These are phyloP conservation scores for Leptura quadrifasciata DNA, from an alignment of 2,888 invertebrate genomes.

Conservation along the genomic window DNA sequence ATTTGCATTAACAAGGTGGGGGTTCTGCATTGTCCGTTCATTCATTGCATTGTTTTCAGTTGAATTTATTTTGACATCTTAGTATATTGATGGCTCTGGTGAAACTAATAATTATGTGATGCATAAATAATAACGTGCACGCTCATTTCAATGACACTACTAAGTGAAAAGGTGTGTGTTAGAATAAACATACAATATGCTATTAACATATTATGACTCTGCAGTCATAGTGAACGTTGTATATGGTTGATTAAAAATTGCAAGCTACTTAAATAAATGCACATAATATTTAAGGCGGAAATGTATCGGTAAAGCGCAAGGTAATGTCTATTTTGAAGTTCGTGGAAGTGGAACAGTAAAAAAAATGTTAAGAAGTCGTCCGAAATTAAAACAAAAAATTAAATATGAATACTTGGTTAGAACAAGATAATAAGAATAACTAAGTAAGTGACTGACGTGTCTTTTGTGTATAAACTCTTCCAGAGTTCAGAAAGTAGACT, in stretches of 20 bases:
- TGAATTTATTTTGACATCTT: not conserved
- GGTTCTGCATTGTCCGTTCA: constrained; percentile 37
- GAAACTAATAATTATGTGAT: constrained; percentile 47
- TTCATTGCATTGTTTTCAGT: constrained; percentile 31
- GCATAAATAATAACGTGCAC: constrained; percentile 58
- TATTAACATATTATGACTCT: constrained; percentile 48
- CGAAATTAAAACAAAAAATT: no score
- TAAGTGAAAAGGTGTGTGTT: constrained; percentile 61
- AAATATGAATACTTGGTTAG: no score
- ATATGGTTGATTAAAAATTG: constrained; percentile 2
- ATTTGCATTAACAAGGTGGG: not conserved
- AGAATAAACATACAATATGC: constrained; percentile 61
- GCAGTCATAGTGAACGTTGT: constrained; percentile 9
- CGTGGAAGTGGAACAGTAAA: no score
- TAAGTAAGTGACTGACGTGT: no score
- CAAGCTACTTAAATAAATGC: not conserved
- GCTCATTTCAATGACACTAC: constrained; percentile 51
- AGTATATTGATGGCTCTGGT: constrained; percentile 35
- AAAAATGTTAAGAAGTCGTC: no score
- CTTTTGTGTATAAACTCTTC: no score
- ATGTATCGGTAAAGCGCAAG: no score
- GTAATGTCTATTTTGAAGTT: no score
- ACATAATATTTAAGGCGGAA: not conserved
- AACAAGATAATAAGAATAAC: no score
- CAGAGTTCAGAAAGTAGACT: no score